These are phyloP conservation scores for Littorina saxatilis DNA, from an alignment of 1,140 invertebrate genomes.

Conservation along the genomic window DNA sequence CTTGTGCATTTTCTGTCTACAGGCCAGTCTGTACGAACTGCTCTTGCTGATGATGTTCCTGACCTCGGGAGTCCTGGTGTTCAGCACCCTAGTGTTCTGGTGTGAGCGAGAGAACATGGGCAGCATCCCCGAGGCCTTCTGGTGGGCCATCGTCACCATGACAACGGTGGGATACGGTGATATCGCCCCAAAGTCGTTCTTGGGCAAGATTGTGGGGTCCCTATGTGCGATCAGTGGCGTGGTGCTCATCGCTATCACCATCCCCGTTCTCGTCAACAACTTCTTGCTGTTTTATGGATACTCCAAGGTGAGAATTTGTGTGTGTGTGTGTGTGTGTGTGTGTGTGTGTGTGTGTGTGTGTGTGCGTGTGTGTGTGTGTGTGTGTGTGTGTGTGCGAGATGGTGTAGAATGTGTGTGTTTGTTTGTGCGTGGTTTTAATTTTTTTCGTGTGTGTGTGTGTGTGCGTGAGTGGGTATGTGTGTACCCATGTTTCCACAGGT, in stretches of 20 bases:
- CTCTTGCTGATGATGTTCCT: constrained; percentile 59
- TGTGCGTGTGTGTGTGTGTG: constrained; percentile 16
- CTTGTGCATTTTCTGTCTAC: too few relatives aligned
- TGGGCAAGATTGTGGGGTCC: constrained; percentile 63
- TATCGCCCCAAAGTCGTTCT: constrained; percentile 77
- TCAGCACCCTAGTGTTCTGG: constrained; percentile 59
- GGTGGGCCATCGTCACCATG: constrained; percentile 93
- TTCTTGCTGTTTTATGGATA: constrained; percentile 49
- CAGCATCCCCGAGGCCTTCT: constrained; percentile 95
- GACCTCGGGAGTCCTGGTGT: constrained; percentile 55
- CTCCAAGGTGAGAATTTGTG: constrained; percentile 27
- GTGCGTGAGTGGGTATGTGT: neutral
- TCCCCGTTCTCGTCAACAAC: constrained; percentile 54
- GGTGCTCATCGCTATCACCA: constrained; percentile 45
- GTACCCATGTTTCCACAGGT: neutral
- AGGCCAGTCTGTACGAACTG: constrained; percentile 57
- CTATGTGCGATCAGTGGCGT: constrained; percentile 50
- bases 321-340: constrained; percentile 3
- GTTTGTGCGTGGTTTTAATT: neutral
- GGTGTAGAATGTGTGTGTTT: neutral
- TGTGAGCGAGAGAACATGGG: constrained; percentile 77
- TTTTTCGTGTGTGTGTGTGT: neutral
- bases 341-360: constrained; percentile 18
- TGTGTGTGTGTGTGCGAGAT: constrained; percentile 8
- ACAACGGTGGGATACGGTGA: constrained; percentile 99